These are phyloP conservation scores for Habropoda laboriosa DNA, from an alignment of 1,140 invertebrate species.

Conservation along the genomic window DNA sequence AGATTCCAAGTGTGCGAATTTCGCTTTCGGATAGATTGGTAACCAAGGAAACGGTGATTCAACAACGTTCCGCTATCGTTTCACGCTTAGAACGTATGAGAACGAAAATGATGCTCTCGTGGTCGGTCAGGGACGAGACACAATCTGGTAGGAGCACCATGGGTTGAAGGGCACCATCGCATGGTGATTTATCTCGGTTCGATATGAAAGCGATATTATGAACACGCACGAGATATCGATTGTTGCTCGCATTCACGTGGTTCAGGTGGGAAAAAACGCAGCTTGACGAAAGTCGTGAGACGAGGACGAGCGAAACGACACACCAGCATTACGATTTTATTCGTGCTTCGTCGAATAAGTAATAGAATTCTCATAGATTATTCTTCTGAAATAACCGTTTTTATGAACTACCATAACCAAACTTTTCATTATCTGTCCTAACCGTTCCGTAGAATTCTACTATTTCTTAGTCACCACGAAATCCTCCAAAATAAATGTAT, in stretches of 20 bases:
- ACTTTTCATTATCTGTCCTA: not conserved
- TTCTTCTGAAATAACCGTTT: not conserved
- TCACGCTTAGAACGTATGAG: not conserved
- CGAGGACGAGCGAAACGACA: not conserved
- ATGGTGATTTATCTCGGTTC: not conserved
- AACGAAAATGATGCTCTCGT: not conserved
- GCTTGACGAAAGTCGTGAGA: not conserved
- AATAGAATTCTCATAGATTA: not conserved
- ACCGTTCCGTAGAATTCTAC: not conserved
- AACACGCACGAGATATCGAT: not conserved
- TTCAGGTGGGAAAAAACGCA: not conserved
- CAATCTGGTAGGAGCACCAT: constrained; percentile 21
- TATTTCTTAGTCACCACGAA: not conserved
- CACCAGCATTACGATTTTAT: not conserved
- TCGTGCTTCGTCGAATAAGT: not conserved
- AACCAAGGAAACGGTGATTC: not conserved
- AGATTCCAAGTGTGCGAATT: not conserved
- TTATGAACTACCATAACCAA: not conserved
- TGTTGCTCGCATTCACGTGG: not conserved
- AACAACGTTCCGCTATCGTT: constrained; percentile 12
- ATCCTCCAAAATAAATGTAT: not conserved
- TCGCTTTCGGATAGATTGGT: not conserved
- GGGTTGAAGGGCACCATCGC: not conserved
- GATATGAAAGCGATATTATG: not conserved
- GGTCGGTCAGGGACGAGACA: not conserved